Conservation (phyloP, 1,140 invertebrate species). For the Tetraneura akinire region DNA sequence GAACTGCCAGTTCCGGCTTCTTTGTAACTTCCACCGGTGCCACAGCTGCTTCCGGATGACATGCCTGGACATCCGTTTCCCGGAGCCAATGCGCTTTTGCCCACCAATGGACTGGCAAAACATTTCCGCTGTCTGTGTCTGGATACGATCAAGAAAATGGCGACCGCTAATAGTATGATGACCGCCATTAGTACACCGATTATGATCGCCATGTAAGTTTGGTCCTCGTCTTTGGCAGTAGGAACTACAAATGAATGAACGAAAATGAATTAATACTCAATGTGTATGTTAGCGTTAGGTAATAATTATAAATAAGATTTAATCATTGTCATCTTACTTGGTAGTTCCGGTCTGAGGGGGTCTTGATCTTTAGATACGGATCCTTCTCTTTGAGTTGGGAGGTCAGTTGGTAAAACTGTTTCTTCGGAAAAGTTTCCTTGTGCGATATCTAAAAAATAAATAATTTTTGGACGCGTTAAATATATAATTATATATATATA, state of each 20-base stretch:
- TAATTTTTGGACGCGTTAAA: too few relatives aligned
- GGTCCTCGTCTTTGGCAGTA: conserved; percentile 70
- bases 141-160: conserved; percentile 76
- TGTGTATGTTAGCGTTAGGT: too few relatives aligned
- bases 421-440: conserved; percentile 74
- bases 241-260: conserved; percentile 60
- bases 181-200: conserved; percentile 78
- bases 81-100: conserved; percentile 60
- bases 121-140: conserved; percentile 77
- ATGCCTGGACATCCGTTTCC: conserved; percentile 57
- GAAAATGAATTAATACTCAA: neutral
- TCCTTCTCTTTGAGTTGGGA: conserved; percentile 60
- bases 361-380: neutral
- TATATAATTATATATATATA: too few relatives aligned
- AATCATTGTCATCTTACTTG: neutral
- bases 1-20: conserved; percentile 56
- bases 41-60: conserved; percentile 61
- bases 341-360: conserved; percentile 6
- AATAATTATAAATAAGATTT: neutral
- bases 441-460: conserved; percentile 64
- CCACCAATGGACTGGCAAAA: conserved; percentile 72
- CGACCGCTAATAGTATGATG: conserved; percentile 71
- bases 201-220: conserved; percentile 78
- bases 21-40: conserved; percentile 60
- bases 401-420: conserved; percentile 58